Evolutionary conservation across 2,797 vertebrate genomes (phyloP).

Genomic region (Phataginus tricuspis): DNA sequence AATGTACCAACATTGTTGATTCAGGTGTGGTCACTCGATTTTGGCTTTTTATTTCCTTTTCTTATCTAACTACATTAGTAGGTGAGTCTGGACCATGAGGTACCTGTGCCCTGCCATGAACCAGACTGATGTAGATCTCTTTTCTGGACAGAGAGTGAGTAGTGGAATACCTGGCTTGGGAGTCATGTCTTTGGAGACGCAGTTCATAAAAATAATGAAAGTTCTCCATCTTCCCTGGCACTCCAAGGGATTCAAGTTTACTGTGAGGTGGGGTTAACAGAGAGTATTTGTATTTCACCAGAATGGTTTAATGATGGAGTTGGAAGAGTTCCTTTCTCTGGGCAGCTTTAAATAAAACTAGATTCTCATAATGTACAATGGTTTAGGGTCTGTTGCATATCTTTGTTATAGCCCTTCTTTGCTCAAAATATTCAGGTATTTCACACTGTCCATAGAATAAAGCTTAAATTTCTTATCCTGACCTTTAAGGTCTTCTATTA

Average conservation of each 20-base stretch:
- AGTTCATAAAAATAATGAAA: background rate
- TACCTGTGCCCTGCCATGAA: background rate
- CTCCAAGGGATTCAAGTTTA: background rate
- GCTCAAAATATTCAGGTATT: background rate
- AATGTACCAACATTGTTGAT: background rate
- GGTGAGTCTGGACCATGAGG: background rate
- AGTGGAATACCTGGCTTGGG: background rate
- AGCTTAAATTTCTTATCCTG: background rate
- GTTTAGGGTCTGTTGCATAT: background rate
- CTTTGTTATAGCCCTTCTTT: background rate
- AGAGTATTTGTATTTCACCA: background rate
- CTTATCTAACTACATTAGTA: background rate
- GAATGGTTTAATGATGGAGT: background rate
- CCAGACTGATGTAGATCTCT: background rate
- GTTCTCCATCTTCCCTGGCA: background rate
- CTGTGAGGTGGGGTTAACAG: background rate
- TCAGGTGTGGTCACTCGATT: background rate
- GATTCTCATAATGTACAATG: background rate
- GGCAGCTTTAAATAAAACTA: background rate
- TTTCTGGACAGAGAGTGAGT: background rate
- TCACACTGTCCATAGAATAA: background rate
- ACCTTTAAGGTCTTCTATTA: background rate
- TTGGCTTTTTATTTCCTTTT: background rate
- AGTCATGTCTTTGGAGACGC: background rate
- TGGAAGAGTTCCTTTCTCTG: background rate